Percentiles rank a stretch among this genome's conserved stretches.
Conservation (phyloP, 2,797 vertebrate genomes). For the Caiman crocodilus region DNA sequence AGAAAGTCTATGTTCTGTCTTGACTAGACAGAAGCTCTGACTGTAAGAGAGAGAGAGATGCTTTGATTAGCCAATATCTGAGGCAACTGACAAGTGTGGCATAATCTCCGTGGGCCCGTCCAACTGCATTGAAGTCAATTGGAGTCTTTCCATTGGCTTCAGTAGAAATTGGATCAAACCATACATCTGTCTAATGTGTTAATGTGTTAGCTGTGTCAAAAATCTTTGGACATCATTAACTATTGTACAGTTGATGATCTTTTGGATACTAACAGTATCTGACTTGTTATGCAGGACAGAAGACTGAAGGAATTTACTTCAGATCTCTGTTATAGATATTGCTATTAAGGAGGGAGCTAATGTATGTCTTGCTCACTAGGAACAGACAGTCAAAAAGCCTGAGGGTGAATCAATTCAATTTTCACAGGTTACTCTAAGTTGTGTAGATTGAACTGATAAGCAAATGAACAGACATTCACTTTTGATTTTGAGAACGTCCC, state of each 20-base stretch:
- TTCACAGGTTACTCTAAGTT: too few relatives aligned
- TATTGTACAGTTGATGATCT: slow-evolving; percentile 61
- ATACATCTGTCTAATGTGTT: slow-evolving; percentile 63
- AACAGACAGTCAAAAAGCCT: too few relatives aligned
- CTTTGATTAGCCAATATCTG: slow-evolving; percentile 65
- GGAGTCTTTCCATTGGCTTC: slow-evolving; percentile 70
- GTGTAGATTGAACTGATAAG: too few relatives aligned
- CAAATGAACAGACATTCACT: too few relatives aligned
- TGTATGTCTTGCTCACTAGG: neutral
- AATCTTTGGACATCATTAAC: slow-evolving; percentile 60
- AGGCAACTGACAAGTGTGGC: slow-evolving; percentile 53
- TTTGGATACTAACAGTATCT: slow-evolving; percentile 67
- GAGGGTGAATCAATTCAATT: too few relatives aligned
- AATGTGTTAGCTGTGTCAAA: slow-evolving; percentile 73
- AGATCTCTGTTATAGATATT: slow-evolving; percentile 41
- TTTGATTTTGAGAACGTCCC: too few relatives aligned
- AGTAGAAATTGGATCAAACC: slow-evolving; percentile 51
- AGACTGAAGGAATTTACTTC: slow-evolving; percentile 68
- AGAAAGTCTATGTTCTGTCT: slow-evolving; percentile 41
- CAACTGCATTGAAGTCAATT: slow-evolving; percentile 11
- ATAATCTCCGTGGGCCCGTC: slow-evolving; percentile 37
- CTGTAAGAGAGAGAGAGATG: slow-evolving; percentile 59
- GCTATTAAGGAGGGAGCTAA: slow-evolving; percentile 66
- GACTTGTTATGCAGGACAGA: slow-evolving; percentile 45
- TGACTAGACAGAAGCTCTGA: slow-evolving; percentile 63